Evolutionary conservation across 2,888 invertebrate species (phyloP), one percentile per base, ranked within the genome.

Genomic region (Pyrrhia umbra): DNA sequence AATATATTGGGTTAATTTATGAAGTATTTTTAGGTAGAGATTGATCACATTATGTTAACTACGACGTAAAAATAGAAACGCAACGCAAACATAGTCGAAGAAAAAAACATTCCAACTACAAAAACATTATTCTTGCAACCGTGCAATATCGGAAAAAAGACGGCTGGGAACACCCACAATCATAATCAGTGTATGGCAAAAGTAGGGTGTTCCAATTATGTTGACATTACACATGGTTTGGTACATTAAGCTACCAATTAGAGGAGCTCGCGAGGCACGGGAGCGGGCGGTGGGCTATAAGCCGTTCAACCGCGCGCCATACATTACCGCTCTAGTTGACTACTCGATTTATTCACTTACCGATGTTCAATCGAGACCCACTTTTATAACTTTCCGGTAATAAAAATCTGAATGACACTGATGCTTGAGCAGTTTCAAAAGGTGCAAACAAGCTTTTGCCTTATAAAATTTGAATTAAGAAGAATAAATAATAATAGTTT

Each of bases 201-300:
- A 81, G 70, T 73, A 56, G 67, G 68, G 68, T 58, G 71, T 52
- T 68, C 64, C 71, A 79, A 79, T 79, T 76, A 77, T 79, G 61
- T 79, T 77, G 79, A 77, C 79, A 82, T 84, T 83, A 84, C 83
- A 81, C 81, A 84, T 79, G 81, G 79, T 74, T 82, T 77, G 80
- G 75, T 79, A 81, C 79, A 83, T 79, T 81, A 84, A 65, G 72
- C 68, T 56, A 40, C 61, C 72, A 76, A 77, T 79, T 81, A 83
- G 71, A 73, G 60, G 64, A 71, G 71, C 59, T 57, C 40, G 75
- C 27, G 27, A 43, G 62, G 40, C 40, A 30, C 42, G 66, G 27
- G 62, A 16, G 37, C 42, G 66, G 27, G 62, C 18, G 54, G 40
- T 23, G 25, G 49, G 16, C 68, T 63, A 58, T 68, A 69, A 72